Conservation (phyloP, 2,888 invertebrate genomes). For the Watsonalla cultraria region DNA sequence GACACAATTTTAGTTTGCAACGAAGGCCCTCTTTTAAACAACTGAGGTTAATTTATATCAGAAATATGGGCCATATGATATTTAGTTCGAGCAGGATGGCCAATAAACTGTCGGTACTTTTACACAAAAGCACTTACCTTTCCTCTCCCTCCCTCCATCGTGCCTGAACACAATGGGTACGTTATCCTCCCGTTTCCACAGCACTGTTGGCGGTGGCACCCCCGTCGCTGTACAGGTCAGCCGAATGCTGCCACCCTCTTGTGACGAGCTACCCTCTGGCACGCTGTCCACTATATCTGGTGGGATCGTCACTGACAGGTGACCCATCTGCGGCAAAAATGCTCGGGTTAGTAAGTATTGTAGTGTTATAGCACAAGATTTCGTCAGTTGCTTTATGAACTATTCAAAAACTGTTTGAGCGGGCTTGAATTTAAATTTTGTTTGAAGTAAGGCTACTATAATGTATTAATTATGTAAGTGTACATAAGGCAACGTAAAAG, state of each 20-base stretch:
- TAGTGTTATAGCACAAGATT: too few species aligned
- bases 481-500: too few species aligned
- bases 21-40: too few species aligned
- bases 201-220: constrained; percentile 86
- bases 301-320: constrained; percentile 91
- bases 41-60: too few species aligned
- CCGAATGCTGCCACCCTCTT: constrained; percentile 88
- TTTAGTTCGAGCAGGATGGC: too few species aligned
- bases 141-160: constrained; percentile 84
- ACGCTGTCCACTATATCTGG: constrained; percentile 91
- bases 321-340: constrained; percentile 83
- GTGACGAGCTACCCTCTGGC: constrained; percentile 85
- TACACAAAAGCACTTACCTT: constrained; percentile 72
- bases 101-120: neutral
- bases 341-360: neutral
- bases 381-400: too few species aligned
- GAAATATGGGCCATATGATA: too few species aligned
- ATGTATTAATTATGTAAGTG: too few species aligned
- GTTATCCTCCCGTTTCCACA: constrained; percentile 90
- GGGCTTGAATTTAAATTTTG: too few species aligned
- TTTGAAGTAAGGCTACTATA: too few species aligned
- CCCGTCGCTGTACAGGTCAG: constrained; percentile 90
- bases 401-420: too few species aligned
- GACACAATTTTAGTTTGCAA: too few species aligned
- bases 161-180: constrained; percentile 86